Base-by-base conservation (phyloP, 2,113 vertebrate genomes). In the Nanorana parkeri region DNA sequence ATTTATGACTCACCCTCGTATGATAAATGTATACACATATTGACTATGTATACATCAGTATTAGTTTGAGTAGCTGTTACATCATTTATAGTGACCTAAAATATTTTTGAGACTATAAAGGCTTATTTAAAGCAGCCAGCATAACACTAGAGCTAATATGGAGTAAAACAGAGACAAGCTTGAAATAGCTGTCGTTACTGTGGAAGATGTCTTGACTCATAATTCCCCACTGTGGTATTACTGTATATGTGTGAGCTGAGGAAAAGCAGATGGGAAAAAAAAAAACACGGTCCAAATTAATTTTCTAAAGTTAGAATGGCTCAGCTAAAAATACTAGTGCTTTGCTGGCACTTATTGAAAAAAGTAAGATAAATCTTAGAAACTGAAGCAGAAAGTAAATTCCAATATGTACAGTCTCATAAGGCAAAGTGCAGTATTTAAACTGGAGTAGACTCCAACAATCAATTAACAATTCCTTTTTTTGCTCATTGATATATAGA, bases 171-270 rank as follows among this genome's bases (percentile, higher is more conserved):
- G 8, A 65, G 17, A 19, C 23, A 54, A 7, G 17, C 36, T 52
- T 15, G 23, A 52, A 77, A 77, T 63, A 51, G 61, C n/a, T 24
- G 51, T 60, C 24, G 41, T 26, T 29, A 54, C 28, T 61, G 75
- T 21, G 56, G 20, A 77, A 51, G 47, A 77, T 52, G 41, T 21
- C 21, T 77, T 77, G 41, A 26, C 61, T 63, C 15, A 52, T 61
- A 26, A 65, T 65, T 54, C 75, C 75, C 75, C 47, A 26, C 60
- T 66, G 75, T 29, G 60, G 64, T 64, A 77, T 47, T 64, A 24
- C 19, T 64, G 28, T 23, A 20, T 36, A 41, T 24, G 63, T 26
- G 63, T 76, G 36, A 26, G 58, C 56, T 51, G 55, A 75, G 54
- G 26, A 23, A 36, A 36, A 41, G 41, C 73, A 76, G 73, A 32